Percentiles rank a stretch among this genome's conserved stretches.
phyloP scores from a whole-genome alignment of 2,113 vertebrate species.

The Podarcis muralis region DNA sequence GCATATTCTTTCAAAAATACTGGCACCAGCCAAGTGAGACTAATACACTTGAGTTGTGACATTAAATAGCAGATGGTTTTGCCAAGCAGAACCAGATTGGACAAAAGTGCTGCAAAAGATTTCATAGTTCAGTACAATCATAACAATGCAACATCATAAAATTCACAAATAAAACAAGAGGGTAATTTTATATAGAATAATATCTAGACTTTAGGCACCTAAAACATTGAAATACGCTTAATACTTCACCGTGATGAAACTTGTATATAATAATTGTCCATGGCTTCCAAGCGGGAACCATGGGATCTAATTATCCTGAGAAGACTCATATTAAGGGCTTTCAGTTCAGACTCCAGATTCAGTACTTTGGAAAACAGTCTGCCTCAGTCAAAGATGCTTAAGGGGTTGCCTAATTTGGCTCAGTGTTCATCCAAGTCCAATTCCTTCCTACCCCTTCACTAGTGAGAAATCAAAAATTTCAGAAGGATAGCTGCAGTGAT shows the following conservation, averaged over 20 bases:
- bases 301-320: not conserved
- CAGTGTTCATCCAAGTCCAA: no score
- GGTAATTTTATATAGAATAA: not conserved
- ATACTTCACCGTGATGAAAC: not conserved
- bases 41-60: not conserved
- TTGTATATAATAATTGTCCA: not conserved
- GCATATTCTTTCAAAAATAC: not conserved
- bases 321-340: no score
- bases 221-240: not conserved
- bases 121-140: not conserved
- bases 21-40: not conserved
- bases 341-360: no score
- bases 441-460: no score
- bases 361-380: no score
- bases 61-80: not conserved
- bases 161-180: not conserved
- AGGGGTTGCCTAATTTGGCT: no score
- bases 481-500: not conserved
- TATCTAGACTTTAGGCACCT: not conserved
- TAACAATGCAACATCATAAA: not conserved
- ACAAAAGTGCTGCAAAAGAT: not conserved
- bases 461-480: no score
- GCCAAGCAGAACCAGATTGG: not conserved
- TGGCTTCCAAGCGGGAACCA: not conserved
- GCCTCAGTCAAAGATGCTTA: no score